These are phyloP conservation scores for Brevimyrus niger DNA, from an alignment of 2,113 vertebrate genomes.

Conservation along the genomic window DNA sequence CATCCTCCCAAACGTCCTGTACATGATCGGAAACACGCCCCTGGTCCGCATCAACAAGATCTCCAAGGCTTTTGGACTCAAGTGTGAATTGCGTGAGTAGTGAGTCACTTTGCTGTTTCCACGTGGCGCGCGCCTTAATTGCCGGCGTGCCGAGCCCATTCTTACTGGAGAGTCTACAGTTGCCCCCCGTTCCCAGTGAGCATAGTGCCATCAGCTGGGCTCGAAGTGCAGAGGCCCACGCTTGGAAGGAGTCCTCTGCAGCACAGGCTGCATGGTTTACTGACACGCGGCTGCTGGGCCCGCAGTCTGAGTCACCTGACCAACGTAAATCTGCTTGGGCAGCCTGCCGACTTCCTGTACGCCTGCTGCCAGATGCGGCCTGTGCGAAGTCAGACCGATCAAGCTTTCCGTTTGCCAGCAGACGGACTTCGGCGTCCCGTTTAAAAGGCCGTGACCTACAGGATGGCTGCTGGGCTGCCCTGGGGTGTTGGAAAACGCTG, in stretches of 20 bases:
- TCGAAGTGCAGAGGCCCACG: too few relatives aligned
- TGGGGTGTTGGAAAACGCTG: neutral
- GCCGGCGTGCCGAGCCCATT: neutral
- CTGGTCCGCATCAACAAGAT: slow-evolving; percentile 88
- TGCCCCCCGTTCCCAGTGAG: neutral
- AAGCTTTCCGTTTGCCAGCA: neutral
- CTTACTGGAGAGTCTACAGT: neutral
- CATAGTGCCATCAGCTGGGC: neutral
- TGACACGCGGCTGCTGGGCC: neutral
- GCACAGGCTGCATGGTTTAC: neutral
- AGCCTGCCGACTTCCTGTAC: neutral
- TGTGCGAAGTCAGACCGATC: neutral
- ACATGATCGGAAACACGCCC: slow-evolving; percentile 81
- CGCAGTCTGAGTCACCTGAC: neutral
- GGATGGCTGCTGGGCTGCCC: neutral
- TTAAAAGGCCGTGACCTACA: neutral
- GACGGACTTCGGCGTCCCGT: neutral
- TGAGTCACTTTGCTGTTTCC: neutral
- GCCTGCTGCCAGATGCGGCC: rapidly evolving
- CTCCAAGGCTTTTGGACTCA: slow-evolving; percentile 73
- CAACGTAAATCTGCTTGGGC: neutral
- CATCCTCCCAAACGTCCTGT: slow-evolving; percentile 80
- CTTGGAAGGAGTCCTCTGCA: neutral
- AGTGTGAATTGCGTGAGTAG: slow-evolving; percentile 88
- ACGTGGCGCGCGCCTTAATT: neutral